Percentiles rank a stretch among this genome's conserved stretches.
Evolutionary conservation across 2,888 invertebrate genomes (phyloP).

Genomic region (Caenorhabditis uteleia): DNA sequence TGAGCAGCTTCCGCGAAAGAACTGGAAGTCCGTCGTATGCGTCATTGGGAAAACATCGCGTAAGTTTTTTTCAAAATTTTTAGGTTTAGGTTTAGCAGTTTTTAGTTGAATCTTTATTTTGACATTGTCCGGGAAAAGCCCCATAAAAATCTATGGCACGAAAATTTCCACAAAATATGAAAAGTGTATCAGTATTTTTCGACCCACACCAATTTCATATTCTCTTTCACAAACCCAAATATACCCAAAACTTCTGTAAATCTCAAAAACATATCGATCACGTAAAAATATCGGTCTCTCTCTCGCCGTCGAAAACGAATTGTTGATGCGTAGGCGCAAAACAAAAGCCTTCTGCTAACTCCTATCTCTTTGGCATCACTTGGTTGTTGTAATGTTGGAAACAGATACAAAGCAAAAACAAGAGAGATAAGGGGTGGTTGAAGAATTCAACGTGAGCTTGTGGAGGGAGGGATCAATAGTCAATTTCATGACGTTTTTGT

Average conservation of each 20-base stretch:
- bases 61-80: conserved; percentile 13
- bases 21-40: conserved; percentile 59
- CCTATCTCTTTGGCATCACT: no score
- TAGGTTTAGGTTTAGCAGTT: no score
- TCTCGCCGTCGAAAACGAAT: not conserved
- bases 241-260: not conserved
- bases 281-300: conserved; percentile 29
- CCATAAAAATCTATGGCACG: not conserved
- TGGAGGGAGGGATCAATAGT: conserved; percentile 34
- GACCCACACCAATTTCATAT: conserved; percentile 1
- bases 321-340: conserved; percentile 38
- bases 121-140: not conserved
- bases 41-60: conserved; percentile 53
- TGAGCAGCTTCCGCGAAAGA: conserved; percentile 45
- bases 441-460: conserved; percentile 13
- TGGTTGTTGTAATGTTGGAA: conserved; percentile 37
- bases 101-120: not conserved
- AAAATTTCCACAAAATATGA: not conserved
- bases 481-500: conserved; percentile 34
- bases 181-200: no score
- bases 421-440: no score
- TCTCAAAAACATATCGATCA: conserved; percentile 28
- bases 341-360: conserved; percentile 32
- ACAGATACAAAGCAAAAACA: no score
- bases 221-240: not conserved